Evolutionary conservation across 92 coral and sea anemone species (phyloP), one percentile per base, ranked within the genome.

Genomic region (Montipora capitata): DNA sequence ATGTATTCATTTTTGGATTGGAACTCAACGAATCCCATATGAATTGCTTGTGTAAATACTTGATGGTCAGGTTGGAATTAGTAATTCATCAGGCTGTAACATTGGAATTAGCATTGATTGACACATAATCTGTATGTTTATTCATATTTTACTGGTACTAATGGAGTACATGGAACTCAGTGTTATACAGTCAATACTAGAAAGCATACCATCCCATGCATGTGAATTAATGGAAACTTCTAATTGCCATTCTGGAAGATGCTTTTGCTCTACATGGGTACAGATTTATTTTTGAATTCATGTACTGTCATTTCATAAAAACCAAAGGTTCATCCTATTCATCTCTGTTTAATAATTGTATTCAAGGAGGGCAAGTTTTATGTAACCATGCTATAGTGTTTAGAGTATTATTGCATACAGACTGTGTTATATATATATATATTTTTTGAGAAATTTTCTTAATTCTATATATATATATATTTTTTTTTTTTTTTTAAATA

Each of bases 141-240:
- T 61, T 61, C 14, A 61, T 61, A 61, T 61, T 61, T 61, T 61
- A 61, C 67, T 61, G 35, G 67, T 61, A 61, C 67, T 61, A 61
- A 61, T 61, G 67, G 67, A 61, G 67, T 61, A 61, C 67, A 61
- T 61, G 67, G 67, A 61, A 61, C 67, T 61, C 67, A 61, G 67
- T 61, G 67, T 61, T 61, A 61, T 61, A 61, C 67, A 61, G 67
- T 61, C 67, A 61, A 20, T 61, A 61, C 67, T 61, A 61, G 67
- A 61, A 61, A 61, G 67, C 67, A 61, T 4, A 61, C 67, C 67
- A 61, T 61, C 67, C 67, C 67, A 61, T 61, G 67, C 67, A 61
- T 61, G 67, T 61, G 67, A 61, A 61, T 61, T 61, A 61, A 61
- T 61, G 67, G 67, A 61, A 61, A 61, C 67, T 61, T 61, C 2